Conservation (phyloP, 2,888 invertebrate genomes). For the Punctoribates punctum region DNA sequence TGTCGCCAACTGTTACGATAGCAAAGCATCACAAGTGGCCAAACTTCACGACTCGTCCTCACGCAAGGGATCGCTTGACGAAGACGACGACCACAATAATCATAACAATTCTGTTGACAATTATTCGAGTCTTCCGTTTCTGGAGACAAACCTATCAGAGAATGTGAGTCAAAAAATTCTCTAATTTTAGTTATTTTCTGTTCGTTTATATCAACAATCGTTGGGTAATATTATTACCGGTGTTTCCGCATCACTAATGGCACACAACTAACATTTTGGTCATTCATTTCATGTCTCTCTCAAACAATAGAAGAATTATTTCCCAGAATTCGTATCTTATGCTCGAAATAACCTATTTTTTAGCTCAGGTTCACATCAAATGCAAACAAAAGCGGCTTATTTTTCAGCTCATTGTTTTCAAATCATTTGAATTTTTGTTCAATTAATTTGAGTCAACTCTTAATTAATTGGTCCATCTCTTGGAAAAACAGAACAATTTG, state of each 20-base stretch:
- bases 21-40: constrained; percentile 1
- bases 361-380: no score
- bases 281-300: not conserved
- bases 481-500: no score
- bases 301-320: not conserved
- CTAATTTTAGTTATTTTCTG: not conserved
- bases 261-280: no score
- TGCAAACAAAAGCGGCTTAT: no score
- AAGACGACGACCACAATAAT: constrained; percentile 4
- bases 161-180: constrained; percentile 4
- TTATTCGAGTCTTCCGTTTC: not conserved
- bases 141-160: not conserved
- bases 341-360: no score
- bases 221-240: not conserved
- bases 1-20: constrained; percentile 53
- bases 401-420: constrained; percentile 54
- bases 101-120: constrained; percentile 10
- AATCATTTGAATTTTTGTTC: no score
- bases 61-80: not conserved
- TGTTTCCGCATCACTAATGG: no score
- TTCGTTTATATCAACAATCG: not conserved
- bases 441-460: no score
- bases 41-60: not conserved
- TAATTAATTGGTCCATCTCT: no score
- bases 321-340: no score